These are phyloP conservation scores for Pachycephala philippinensis DNA, from an alignment of 2,113 vertebrate species.

Conservation along the genomic window DNA sequence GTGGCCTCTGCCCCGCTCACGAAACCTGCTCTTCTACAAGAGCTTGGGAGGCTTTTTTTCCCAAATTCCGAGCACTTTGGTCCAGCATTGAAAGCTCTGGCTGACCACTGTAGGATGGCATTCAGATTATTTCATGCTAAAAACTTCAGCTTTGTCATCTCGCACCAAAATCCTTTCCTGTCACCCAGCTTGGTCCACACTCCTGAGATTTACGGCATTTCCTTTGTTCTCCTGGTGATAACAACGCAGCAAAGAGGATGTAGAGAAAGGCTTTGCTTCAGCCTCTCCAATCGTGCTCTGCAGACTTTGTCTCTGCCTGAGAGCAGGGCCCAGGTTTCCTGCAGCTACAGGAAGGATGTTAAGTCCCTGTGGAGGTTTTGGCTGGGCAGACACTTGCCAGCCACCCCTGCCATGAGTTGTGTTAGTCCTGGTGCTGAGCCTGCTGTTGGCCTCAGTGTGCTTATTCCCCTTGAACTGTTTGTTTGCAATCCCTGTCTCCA, in stretches of 20 bases:
- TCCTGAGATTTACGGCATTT: background rate
- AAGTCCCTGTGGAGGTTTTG: background rate
- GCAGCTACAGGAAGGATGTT: background rate
- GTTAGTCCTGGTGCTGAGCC: background rate
- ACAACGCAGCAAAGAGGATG: background rate
- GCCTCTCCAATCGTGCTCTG: rapidly evolving
- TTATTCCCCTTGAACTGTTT: background rate
- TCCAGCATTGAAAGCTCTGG: background rate
- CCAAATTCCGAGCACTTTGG: background rate
- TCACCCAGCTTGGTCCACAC: too few species aligned
- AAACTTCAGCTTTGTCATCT: background rate
- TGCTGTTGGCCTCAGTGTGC: rapidly evolving
- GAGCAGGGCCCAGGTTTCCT: background rate
- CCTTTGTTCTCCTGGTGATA: rapidly evolving
- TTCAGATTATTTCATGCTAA: background rate
- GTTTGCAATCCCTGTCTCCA: background rate
- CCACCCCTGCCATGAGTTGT: background rate
- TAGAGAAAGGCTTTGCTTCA: background rate
- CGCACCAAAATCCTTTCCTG: background rate
- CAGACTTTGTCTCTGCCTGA: background rate
- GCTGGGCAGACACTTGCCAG: background rate
- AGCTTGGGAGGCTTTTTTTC: background rate
- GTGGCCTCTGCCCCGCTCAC: background rate
- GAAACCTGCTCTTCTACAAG: background rate
- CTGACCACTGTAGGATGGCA: background rate